These are phyloP conservation scores for Puntigrus tetrazona DNA, from an alignment of 2,113 vertebrate genomes.

Conservation along the genomic window DNA sequence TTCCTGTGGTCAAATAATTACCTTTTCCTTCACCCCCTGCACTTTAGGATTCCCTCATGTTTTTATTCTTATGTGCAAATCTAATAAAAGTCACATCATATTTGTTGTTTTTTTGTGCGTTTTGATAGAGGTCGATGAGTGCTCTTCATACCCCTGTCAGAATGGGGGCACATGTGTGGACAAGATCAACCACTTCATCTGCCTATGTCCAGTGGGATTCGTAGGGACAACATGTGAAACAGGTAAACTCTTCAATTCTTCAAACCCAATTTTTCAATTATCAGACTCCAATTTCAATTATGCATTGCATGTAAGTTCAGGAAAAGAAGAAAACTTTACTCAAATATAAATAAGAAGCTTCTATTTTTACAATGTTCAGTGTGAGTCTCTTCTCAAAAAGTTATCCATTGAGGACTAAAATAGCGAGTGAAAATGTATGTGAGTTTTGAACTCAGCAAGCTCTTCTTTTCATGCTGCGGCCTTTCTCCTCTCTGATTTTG, in stretches of 20 bases:
- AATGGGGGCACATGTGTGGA: conserved; percentile 76
- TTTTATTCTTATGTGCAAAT: conserved; percentile 17
- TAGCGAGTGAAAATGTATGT: background rate
- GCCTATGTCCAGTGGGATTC: conserved; percentile 73
- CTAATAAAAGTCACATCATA: conserved; percentile 15
- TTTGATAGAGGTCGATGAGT: conserved; percentile 76
- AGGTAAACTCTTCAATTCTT: too few species aligned
- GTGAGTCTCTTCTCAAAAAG: background rate
- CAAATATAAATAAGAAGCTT: background rate
- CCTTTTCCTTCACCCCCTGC: conserved; percentile 45
- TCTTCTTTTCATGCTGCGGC: conserved; percentile 8
- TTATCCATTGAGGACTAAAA: background rate
- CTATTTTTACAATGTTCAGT: background rate
- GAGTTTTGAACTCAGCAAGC: background rate
- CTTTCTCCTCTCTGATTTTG: conserved; percentile 14
- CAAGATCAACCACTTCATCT: conserved; percentile 70
- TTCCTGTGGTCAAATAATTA: conserved; percentile 40
- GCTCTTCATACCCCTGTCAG: conserved; percentile 73
- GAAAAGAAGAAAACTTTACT: background rate
- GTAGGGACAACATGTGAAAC: conserved; percentile 75
- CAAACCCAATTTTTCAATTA: background rate
- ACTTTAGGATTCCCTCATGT: conserved; percentile 40
- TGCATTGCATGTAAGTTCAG: background rate
- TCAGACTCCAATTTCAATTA: background rate
- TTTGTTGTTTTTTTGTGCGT: conserved; percentile 8